phyloP scores from a whole-genome alignment of 2,113 vertebrate genomes.

The Myiozetetes cayanensis region DNA sequence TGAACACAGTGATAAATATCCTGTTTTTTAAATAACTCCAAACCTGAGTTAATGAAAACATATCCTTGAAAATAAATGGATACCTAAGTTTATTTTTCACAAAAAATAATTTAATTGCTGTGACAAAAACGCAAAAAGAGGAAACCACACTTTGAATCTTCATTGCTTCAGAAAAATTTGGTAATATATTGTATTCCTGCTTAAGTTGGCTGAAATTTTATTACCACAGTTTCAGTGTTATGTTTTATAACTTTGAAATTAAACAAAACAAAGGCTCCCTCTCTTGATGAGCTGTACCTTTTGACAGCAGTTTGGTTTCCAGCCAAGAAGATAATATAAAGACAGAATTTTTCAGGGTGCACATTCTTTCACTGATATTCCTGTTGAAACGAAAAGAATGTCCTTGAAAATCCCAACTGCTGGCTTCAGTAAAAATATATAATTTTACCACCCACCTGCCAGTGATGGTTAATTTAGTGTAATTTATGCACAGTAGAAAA shows the following conservation, averaged over 20 bases:
- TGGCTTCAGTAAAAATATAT: neutral
- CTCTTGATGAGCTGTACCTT: constrained; percentile 14
- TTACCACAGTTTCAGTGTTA: neutral
- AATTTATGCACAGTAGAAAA: constrained; percentile 27
- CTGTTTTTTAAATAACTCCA: neutral
- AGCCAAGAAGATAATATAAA: neutral
- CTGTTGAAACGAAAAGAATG: constrained; percentile 1
- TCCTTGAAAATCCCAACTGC: constrained; percentile 18
- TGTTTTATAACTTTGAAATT: constrained; percentile 27
- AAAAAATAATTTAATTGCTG: neutral
- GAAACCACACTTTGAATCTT: neutral
- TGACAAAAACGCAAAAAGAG: neutral
- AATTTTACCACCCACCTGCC: neutral
- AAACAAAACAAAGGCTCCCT: constrained; percentile 18
- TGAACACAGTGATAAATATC: neutral
- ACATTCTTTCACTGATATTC: neutral
- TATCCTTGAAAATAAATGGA: neutral
- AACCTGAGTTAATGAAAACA: neutral
- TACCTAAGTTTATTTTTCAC: neutral
- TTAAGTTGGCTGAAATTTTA: constrained; percentile 18
- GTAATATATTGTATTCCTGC: neutral
- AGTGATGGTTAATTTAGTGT: constrained; percentile 8
- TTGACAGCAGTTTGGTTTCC: neutral
- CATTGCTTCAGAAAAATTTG: constrained; percentile 28
- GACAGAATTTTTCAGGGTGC: neutral